Evolutionary conservation across 2,888 invertebrate species (phyloP).

Genomic region (Ctenicera cuprea): DNA sequence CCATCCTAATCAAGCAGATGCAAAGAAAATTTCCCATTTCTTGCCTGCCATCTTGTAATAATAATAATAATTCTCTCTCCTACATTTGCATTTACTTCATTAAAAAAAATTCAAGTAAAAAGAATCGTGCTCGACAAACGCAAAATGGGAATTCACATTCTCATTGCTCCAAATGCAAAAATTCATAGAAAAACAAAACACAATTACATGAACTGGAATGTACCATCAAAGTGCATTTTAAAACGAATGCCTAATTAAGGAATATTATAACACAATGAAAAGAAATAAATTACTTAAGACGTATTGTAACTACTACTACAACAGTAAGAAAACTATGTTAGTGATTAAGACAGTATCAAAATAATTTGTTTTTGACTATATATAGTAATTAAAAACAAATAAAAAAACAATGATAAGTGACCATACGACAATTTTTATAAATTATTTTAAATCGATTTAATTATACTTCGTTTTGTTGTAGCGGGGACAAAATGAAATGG

Average conservation of each 20-base stretch:
- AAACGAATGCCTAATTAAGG: conserved; percentile 61
- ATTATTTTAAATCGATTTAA: conserved; percentile 34
- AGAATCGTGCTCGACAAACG: conserved; percentile 7
- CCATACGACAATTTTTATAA: conserved; percentile 47
- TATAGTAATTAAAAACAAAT: conserved; percentile 59
- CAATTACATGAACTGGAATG: conserved; percentile 65
- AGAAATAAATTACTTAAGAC: conserved; percentile 59
- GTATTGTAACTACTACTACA: conserved; percentile 55
- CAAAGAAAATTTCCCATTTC: conserved; percentile 22
- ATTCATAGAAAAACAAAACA: conserved; percentile 44
- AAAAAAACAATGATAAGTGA: conserved; percentile 55
- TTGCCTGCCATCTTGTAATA: conserved; percentile 10
- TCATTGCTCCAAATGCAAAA: conserved; percentile 44
- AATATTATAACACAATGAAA: conserved; percentile 54
- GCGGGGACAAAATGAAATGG: conserved; percentile 54
- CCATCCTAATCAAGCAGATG: conserved; percentile 16
- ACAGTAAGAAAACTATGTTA: conserved; percentile 53
- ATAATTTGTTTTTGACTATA: conserved; percentile 62
- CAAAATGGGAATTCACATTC: conserved; percentile 28
- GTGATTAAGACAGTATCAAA: conserved; percentile 63
- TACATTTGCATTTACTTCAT: not conserved
- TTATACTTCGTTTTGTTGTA: not conserved
- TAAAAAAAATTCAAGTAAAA: not conserved
- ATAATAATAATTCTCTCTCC: conserved; percentile 1
- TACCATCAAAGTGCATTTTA: conserved; percentile 60